A percentile compares a stretch with the other conserved stretches of the same genome.
These are phyloP conservation scores for Varanus komodoensis DNA, from an alignment of 2,113 vertebrate species.

Conservation along the genomic window DNA sequence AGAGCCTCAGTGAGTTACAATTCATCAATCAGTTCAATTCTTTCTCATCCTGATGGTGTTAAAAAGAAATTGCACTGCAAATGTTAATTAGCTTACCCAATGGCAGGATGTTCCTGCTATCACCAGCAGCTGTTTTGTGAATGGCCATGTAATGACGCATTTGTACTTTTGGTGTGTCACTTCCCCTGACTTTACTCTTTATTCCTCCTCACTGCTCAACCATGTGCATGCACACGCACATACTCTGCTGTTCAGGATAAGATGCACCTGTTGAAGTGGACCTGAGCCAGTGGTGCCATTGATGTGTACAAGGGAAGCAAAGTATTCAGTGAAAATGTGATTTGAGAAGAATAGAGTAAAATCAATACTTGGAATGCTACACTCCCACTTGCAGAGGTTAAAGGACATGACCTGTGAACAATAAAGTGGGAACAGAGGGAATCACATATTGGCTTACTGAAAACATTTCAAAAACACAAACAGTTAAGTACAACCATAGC, in stretches of 20 bases:
- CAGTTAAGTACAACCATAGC: constrained; percentile 37
- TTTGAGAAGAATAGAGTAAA: not conserved
- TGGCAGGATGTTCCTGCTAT: not conserved
- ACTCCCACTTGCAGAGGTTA: not conserved
- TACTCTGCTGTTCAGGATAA: not conserved
- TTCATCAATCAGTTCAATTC: too few species aligned
- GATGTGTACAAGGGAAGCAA: not conserved
- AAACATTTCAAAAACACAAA: constrained; percentile 30
- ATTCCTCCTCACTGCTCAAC: not conserved
- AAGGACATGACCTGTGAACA: not conserved
- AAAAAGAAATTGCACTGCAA: not conserved
- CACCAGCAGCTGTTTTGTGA: not conserved
- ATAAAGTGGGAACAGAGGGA: not conserved
- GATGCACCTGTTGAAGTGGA: not conserved
- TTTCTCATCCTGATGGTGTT: too few species aligned
- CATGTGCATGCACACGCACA: not conserved
- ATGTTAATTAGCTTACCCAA: not conserved
- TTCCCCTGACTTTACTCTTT: not conserved
- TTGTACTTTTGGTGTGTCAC: not conserved
- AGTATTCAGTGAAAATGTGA: not conserved
- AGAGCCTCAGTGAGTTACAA: too few species aligned
- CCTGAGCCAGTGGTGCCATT: not conserved
- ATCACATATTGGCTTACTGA: not conserved
- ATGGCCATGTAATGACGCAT: not conserved
- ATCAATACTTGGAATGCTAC: not conserved